Percentiles rank a stretch among this genome's conserved stretches.
Conservation (phyloP, 64 coral and sea anemone species). For the Catalaphyllia jardinei region DNA sequence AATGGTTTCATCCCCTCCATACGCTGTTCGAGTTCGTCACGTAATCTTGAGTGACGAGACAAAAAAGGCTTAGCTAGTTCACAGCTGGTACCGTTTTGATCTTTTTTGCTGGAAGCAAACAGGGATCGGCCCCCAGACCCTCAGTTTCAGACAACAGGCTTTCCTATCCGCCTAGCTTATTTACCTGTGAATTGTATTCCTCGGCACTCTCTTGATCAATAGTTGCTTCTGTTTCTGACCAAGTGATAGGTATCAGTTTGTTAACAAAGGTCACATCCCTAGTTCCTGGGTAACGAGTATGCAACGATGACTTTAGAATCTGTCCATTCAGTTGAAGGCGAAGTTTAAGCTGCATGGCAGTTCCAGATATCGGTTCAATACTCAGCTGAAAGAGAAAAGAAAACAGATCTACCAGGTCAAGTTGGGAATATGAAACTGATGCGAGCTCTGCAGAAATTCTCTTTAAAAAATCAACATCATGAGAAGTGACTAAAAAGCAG, state of each 20-base stretch:
- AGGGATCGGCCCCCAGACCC: not conserved
- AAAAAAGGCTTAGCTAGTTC: too few relatives aligned
- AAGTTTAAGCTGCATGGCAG: conserved; percentile 32
- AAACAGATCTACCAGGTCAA: not conserved
- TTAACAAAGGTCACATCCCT: not conserved
- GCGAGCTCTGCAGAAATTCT: too few relatives aligned
- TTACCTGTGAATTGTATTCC: conserved; percentile 6
- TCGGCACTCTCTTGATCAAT: conserved; percentile 2
- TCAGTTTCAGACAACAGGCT: not conserved
- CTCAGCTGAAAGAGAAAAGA: conserved; percentile 12
- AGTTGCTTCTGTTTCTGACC: conserved; percentile 15
- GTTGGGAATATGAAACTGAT: too few relatives aligned
- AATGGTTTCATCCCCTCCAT: too few relatives aligned
- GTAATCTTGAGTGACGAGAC: too few relatives aligned
- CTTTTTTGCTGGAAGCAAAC: not conserved
- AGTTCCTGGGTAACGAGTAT: not conserved
- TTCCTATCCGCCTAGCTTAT: too few relatives aligned
- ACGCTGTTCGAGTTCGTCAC: too few relatives aligned
- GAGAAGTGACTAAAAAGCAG: not conserved
- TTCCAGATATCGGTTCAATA: conserved; percentile 54
- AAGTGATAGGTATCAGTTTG: conserved; percentile 36
- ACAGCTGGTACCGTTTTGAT: too few relatives aligned
- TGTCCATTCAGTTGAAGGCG: conserved; percentile 47
- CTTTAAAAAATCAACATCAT: not conserved
- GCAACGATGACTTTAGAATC: not conserved